A percentile compares a stretch with the other conserved stretches of the same genome.
Conservation (phyloP, 2,113 vertebrate genomes). For the Ursus arctos region DNA sequence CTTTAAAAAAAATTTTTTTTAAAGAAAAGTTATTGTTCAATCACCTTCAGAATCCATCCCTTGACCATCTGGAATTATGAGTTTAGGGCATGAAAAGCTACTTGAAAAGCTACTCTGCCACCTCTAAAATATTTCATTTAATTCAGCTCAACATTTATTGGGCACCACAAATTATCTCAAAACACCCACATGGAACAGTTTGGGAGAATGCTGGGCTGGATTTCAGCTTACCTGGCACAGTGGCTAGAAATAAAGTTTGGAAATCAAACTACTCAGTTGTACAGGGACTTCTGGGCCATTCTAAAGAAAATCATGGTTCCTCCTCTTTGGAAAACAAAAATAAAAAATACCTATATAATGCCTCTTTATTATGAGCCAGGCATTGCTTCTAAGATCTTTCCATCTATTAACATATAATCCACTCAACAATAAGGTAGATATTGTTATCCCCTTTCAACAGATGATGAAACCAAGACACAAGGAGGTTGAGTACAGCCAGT, state of each 20-base stretch:
- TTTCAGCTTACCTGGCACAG: not conserved
- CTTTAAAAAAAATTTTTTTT: too few species aligned
- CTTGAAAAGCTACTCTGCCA: not conserved
- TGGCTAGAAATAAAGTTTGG: not conserved
- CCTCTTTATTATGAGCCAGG: not conserved
- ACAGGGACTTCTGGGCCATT: not conserved
- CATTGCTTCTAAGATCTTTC: not conserved
- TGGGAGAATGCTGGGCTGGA: not conserved
- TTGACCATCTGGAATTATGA: not conserved
- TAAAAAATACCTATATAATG: not conserved
- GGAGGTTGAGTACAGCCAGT: not conserved
- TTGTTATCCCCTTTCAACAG: not conserved
- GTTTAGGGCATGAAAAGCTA: not conserved
- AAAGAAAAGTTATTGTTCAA: not conserved
- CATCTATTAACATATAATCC: not conserved
- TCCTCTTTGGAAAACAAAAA: slow-evolving; percentile 7
- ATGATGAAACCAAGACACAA: not conserved
- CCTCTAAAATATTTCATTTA: not conserved
- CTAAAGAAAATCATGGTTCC: not conserved
- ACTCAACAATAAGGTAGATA: not conserved
- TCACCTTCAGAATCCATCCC: not conserved
- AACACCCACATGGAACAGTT: not conserved
- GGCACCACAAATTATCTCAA: not conserved
- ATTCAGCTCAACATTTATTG: not conserved
- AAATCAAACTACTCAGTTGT: not conserved